phyloP scores from a whole-genome alignment of 2,797 vertebrate species.

The Hipposideros larvatus region DNA sequence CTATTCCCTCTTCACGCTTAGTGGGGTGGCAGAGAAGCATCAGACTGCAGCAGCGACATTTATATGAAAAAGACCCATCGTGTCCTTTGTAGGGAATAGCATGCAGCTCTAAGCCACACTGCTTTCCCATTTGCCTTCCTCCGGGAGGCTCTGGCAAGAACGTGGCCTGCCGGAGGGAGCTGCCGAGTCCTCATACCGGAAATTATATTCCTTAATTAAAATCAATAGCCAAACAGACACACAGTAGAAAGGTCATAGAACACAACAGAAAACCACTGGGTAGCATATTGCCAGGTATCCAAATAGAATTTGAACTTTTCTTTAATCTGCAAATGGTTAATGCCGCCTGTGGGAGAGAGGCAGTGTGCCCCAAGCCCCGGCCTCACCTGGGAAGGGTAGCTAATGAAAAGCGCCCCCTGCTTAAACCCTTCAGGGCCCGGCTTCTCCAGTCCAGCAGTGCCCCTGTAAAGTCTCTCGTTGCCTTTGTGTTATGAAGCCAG shows the following conservation, averaged over 20 bases:
- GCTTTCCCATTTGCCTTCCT: slow-evolving; percentile 88
- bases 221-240: slow-evolving; percentile 97
- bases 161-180: slow-evolving; percentile 92
- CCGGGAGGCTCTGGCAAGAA: slow-evolving; percentile 87
- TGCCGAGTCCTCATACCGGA: slow-evolving; percentile 92
- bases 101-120: slow-evolving; percentile 86
- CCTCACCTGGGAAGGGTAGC: neutral
- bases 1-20: slow-evolving; percentile 30
- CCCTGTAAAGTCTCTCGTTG: slow-evolving; percentile 33
- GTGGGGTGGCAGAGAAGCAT: slow-evolving; percentile 36
- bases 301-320: slow-evolving; percentile 93
- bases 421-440: neutral
- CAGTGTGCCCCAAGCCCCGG: neutral
- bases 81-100: slow-evolving; percentile 88
- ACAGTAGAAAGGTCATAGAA: slow-evolving; percentile 95
- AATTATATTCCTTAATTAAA: slow-evolving; percentile 96
- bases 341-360: slow-evolving; percentile 75
- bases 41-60: slow-evolving; percentile 85
- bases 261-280: slow-evolving; percentile 89
- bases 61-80: slow-evolving; percentile 87
- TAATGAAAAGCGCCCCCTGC: slow-evolving; percentile 21
- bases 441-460: neutral
- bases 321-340: slow-evolving; percentile 90
- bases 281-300: slow-evolving; percentile 91
- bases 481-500: neutral